Evolutionary conservation across 2,797 vertebrate genomes (phyloP), one percentile per base, ranked within the genome.

Genomic region (Periparus ater): DNA sequence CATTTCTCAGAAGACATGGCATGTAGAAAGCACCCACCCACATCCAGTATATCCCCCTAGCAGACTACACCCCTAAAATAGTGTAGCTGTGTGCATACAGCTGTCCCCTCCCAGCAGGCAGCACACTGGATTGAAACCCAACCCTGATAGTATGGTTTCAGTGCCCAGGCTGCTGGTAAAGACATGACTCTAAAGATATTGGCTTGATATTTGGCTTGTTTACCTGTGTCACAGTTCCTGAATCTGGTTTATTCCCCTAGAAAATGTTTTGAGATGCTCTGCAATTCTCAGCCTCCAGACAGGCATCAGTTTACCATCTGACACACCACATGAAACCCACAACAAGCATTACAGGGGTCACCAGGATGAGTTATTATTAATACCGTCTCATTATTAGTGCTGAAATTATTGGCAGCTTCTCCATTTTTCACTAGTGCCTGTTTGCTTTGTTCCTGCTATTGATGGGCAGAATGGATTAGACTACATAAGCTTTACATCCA

Each of bases 391-490:
- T 80, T 80, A 77, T 71, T 85, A 79, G 48, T 17, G 16, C 40
- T 21, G 34, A 73, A 87, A 67, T 45, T 67, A 55, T 79, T 89
- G 71, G n/a, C 63, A 89, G 55, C 20, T 76, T 88, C 68, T 89
- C 50, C 44, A 25, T 76, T 93, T 90, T 72, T 81, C n/a, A 67
- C 36, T 30, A 90, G 12, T 7, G 19, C 13, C 27, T 61, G 11
- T 86, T 91, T 93, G 45, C 45, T 92, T 92, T 92, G 7, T 86
- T 94, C 38, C 38, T 89, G 47, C 60, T 51, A 62, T 12, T 17
- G 51, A 87, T 32, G 7, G 15, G 20, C 63, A 88, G 44, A 55
- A 79, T 18, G 5, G 67, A 70, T 86, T 70, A 60, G 11, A 17
- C 44, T 54, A 32, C 30, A 7, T 30, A 27, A 75, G 13, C 32